A percentile compares a stretch with the other conserved stretches of the same genome.
These are phyloP conservation scores for Sebastes nivosus DNA, from an alignment of 2,797 vertebrate species.

Conservation along the genomic window DNA sequence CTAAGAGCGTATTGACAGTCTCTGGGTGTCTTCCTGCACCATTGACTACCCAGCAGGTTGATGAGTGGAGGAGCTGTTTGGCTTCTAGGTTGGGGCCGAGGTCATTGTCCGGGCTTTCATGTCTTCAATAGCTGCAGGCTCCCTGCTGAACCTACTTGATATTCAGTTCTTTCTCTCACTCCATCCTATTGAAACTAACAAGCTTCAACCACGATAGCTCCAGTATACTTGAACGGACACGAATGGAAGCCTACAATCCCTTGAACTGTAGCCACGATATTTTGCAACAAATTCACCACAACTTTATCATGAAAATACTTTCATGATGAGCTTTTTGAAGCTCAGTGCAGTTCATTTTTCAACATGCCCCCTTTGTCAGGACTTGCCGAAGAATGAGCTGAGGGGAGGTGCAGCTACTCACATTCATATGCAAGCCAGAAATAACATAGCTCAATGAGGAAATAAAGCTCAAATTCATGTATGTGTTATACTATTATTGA, in stretches of 20 bases:
- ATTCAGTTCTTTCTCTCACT: constrained; percentile 69
- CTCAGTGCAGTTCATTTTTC: constrained; percentile 13
- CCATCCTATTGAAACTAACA: constrained; percentile 58
- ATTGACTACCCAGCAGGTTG: constrained; percentile 75
- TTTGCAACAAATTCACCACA: constrained; percentile 22
- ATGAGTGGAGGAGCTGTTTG: constrained; percentile 67
- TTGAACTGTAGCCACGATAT: not conserved
- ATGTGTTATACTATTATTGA: constrained; percentile 15
- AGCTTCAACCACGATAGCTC: constrained; percentile 32
- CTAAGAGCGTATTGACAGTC: constrained; percentile 56
- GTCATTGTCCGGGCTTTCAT: constrained; percentile 76
- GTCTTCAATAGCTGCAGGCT: constrained; percentile 68
- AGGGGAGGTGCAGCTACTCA: constrained; percentile 37
- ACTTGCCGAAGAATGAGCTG: constrained; percentile 70
- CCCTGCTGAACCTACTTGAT: constrained; percentile 74
- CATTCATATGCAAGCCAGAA: constrained; percentile 27
- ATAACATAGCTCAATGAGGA: constrained; percentile 28
- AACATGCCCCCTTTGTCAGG: constrained; percentile 55
- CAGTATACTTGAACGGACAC: constrained; percentile 4
- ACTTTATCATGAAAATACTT: constrained; percentile 30
- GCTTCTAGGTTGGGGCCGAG: constrained; percentile 56
- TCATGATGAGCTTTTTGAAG: constrained; percentile 20
- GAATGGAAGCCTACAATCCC: constrained; percentile 10
- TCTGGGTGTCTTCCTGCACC: constrained; percentile 68
- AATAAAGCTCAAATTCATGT: constrained; percentile 23